phyloP scores from a whole-genome alignment of 92 coral and sea anemone genomes.

The Pocillopora meandrina region DNA sequence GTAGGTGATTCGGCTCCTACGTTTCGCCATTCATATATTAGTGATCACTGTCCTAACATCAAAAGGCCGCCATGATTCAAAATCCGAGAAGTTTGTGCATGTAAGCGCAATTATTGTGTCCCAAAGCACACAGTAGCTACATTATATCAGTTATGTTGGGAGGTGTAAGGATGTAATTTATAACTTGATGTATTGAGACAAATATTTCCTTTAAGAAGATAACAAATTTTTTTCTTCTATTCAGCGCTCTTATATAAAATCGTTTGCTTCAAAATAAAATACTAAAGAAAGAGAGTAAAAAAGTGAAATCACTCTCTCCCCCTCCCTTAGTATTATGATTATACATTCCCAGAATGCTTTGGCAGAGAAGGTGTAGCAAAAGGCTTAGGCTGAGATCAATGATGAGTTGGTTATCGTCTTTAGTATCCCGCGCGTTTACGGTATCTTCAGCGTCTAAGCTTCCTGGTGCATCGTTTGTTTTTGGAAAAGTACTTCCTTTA shows the following conservation, averaged over 20 bases:
- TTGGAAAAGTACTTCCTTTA: conserved; percentile 26
- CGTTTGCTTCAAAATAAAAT: no score
- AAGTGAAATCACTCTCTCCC: not conserved
- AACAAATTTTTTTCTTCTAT: no score
- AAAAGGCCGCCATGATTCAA: conserved; percentile 31
- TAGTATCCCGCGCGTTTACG: conserved; percentile 14
- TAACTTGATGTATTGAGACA: not conserved
- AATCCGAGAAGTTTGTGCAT: not conserved
- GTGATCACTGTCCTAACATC: not conserved
- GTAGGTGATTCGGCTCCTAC: conserved; percentile 39
- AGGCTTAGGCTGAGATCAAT: not conserved
- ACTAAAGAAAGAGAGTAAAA: not conserved
- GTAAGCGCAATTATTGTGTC: not conserved
- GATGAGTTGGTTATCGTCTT: conserved; percentile 30
- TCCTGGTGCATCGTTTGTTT: conserved; percentile 28
- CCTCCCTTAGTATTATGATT: not conserved
- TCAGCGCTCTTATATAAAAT: no score
- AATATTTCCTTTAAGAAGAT: no score
- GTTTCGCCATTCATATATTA: conserved; percentile 9
- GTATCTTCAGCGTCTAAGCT: conserved; percentile 3
- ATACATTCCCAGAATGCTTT: conserved; percentile 21
- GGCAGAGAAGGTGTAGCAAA: no score
- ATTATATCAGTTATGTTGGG: not conserved
- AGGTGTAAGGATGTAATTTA: not conserved
- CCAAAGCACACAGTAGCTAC: not conserved